A percentile compares a stretch with the other conserved stretches of the same genome.
Evolutionary conservation across 2,888 invertebrate genomes (phyloP).

Genomic region (Lagria hirta): DNA sequence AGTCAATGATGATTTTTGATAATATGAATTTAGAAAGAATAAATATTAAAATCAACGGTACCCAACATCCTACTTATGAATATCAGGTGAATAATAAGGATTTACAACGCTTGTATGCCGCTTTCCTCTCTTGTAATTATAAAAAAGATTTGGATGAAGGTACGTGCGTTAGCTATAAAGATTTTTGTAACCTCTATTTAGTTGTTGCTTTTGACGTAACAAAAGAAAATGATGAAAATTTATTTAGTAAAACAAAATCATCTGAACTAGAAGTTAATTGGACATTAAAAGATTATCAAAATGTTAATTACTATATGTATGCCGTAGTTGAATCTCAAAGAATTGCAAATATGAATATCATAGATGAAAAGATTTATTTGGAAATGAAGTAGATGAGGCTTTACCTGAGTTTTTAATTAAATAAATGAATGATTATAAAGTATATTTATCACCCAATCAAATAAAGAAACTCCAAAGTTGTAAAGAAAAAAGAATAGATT

Average conservation of each 20-base stretch:
- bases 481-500: slow-evolving; percentile 1
- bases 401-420: slow-evolving; percentile 1
- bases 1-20: too few relatives aligned
- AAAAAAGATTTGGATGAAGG: slow-evolving; percentile 1
- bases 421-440: slow-evolving; percentile 1
- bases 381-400: slow-evolving; percentile 1
- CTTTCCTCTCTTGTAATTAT: slow-evolving; percentile 1
- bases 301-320: too few relatives aligned
- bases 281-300: too few relatives aligned
- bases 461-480: slow-evolving; percentile 1
- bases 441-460: slow-evolving; percentile 1
- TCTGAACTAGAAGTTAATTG: slow-evolving; percentile 1
- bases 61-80: slow-evolving; percentile 1
- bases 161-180: slow-evolving; percentile 1
- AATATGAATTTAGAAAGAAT: too few relatives aligned
- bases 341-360: slow-evolving; percentile 1
- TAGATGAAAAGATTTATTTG: slow-evolving; percentile 1
- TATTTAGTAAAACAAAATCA: slow-evolving; percentile 1
- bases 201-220: slow-evolving; percentile 1
- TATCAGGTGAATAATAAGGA: too few relatives aligned
- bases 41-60: slow-evolving; percentile 1
- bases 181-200: slow-evolving; percentile 1
- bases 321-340: too few relatives aligned
- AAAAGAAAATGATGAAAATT: slow-evolving; percentile 1
- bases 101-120: too few relatives aligned